Conservation (phyloP, 2,113 vertebrate genomes). For the Neogale vison region DNA sequence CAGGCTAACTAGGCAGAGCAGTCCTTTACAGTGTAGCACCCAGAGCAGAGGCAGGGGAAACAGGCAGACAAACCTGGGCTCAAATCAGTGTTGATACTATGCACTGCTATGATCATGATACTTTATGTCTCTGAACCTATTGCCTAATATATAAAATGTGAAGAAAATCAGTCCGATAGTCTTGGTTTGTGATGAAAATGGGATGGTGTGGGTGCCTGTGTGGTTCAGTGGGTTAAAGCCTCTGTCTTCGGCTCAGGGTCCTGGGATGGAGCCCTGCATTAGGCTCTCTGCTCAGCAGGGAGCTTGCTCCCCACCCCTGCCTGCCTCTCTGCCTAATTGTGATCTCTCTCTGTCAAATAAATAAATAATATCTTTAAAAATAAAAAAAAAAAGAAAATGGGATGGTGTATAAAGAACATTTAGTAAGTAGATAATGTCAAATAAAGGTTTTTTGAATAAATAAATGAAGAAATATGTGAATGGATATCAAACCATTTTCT, state of each 20-base stretch:
- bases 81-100: not conserved
- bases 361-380: no score
- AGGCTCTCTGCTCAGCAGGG: no score
- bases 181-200: not conserved
- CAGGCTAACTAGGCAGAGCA: not conserved
- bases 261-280: no score
- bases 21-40: accelerated
- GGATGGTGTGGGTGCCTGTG: not conserved
- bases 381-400: not conserved
- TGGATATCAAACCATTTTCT: not conserved
- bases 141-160: not conserved
- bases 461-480: not conserved
- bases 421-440: not conserved
- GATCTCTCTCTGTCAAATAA: no score
- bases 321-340: no score
- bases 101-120: not conserved
- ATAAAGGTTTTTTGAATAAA: not conserved
- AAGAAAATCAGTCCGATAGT: not conserved
- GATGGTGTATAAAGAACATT: not conserved
- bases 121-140: not conserved
- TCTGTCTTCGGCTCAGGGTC: no score
- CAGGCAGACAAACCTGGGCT: not conserved
- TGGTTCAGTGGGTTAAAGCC: no score
- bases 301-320: no score
- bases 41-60: not conserved